Conservation (phyloP, 1,140 invertebrate species). For the Globodera ellingtonae region DNA sequence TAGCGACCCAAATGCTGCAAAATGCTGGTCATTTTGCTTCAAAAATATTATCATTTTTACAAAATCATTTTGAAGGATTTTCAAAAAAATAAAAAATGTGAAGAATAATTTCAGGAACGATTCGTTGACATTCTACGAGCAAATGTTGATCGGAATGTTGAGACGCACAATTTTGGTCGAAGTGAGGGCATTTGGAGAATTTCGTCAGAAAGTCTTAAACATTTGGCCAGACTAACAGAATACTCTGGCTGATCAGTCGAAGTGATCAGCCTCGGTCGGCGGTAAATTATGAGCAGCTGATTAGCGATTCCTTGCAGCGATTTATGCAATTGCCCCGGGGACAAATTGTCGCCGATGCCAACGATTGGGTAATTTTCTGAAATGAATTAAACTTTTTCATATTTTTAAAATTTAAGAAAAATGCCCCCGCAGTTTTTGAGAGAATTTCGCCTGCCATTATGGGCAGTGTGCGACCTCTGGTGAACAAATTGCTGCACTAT, state of each 20-base stretch:
- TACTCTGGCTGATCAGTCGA: background rate
- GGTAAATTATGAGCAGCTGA: background rate
- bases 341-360: background rate
- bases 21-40: constrained; percentile 4
- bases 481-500: constrained; percentile 6
- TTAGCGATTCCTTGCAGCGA: background rate
- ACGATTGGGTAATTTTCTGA: background rate
- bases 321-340: background rate
- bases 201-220: too few species aligned
- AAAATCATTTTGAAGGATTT: background rate
- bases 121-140: background rate
- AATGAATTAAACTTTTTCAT: background rate
- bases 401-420: background rate
- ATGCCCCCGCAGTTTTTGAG: background rate
- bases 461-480: background rate
- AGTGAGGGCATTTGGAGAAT: background rate
- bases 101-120: background rate
- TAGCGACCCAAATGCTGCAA: background rate
- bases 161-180: background rate
- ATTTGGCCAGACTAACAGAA: background rate
- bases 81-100: too few species aligned
- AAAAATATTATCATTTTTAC: background rate
- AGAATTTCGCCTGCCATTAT: background rate
- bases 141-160: background rate
- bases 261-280: background rate